Percentiles rank a stretch among this genome's conserved stretches.
phyloP scores from a whole-genome alignment of 30 jellyfish, hydroid and myxozoan species.

The Nemopilema nomurai region DNA sequence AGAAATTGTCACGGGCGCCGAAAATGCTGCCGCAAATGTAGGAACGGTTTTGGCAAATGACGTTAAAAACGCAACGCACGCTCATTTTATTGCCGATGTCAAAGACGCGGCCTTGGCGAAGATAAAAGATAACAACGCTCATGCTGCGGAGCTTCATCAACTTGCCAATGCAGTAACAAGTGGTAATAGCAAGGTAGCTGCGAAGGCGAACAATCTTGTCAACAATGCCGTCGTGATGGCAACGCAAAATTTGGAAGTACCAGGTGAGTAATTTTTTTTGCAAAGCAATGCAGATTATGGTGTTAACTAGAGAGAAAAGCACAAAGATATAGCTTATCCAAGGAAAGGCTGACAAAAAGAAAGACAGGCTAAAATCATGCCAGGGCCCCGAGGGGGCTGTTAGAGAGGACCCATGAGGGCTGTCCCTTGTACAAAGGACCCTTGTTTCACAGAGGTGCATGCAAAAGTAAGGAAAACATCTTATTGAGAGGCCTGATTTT shows the following conservation, averaged over 20 bases:
- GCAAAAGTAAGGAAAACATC: too few species aligned
- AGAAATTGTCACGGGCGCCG: constrained; percentile 38
- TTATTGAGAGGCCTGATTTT: too few species aligned
- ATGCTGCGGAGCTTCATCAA: constrained; percentile 56
- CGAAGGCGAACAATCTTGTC: constrained; percentile 33
- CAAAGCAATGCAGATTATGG: background rate
- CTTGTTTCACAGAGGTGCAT: too few species aligned
- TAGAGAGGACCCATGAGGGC: too few species aligned
- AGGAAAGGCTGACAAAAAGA: too few species aligned
- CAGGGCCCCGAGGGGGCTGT: too few species aligned
- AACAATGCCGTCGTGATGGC: constrained; percentile 29
- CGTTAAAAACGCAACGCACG: constrained; percentile 31
- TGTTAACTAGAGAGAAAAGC: too few species aligned
- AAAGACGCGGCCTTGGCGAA: constrained; percentile 48
- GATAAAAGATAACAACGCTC: constrained; percentile 34
- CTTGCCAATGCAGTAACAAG: constrained; percentile 34
- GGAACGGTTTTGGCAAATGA: constrained; percentile 9
- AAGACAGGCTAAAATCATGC: too few species aligned
- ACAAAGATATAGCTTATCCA: too few species aligned
- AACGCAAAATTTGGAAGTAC: constrained; percentile 22
- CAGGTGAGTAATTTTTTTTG: constrained; percentile 23
- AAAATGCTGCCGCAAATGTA: constrained; percentile 24
- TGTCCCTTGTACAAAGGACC: too few species aligned
- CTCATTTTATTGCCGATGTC: constrained; percentile 43
- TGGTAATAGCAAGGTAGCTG: constrained; percentile 27